Base-by-base conservation (phyloP, 2,888 invertebrate species). In the Parelbella ahira region DNA sequence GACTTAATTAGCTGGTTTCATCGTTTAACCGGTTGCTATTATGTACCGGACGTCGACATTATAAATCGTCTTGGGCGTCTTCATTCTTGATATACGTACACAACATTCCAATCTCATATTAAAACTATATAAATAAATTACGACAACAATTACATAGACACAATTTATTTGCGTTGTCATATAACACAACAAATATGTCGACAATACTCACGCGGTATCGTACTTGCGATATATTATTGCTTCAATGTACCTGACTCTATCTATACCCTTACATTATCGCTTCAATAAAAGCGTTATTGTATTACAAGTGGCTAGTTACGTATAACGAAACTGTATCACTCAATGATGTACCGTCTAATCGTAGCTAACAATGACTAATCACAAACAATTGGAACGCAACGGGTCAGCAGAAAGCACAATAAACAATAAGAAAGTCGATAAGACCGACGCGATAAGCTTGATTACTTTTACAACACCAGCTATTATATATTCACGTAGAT, bases 361-460 rank as follows among this genome's bases (percentile, higher is more conserved):
- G 45, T 25, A 46, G 49, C 45, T 41, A 49, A 50, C 37, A 48
- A 33, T 39, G 18, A 45, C 42, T 42, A 36, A 44, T 45, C 54
- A 58, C 49, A 52, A 55, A 53, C 56, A 55, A 60, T 45, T 36
- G 50, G 56, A 60, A 56, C 50, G 52, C 41, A 53, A 56, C 54
- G 54, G 65, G 58, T 64, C 58, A 62, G 47, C 56, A 47, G 49
- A 56, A 47, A 52, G 55, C 50, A 59, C 62, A 70, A 68, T 68
- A 64, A 71, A 72, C 68, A 70, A 70, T 63, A 45, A 53, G 29
- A 9, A 8, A 21, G 27, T 44, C 64, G 66, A 73, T 72, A 72
- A 67, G 60, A n/a, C n/a, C n/a, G n/a, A n/a, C n/a, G n/a, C n/a
- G n/a, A n/a, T n/a, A n/a, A n/a, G n/a, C n/a, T n/a, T n/a, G n/a